A percentile compares a stretch with the other conserved stretches of the same genome.
Conservation (phyloP, 2,113 vertebrate species). For the Chunga burmeisteri region DNA sequence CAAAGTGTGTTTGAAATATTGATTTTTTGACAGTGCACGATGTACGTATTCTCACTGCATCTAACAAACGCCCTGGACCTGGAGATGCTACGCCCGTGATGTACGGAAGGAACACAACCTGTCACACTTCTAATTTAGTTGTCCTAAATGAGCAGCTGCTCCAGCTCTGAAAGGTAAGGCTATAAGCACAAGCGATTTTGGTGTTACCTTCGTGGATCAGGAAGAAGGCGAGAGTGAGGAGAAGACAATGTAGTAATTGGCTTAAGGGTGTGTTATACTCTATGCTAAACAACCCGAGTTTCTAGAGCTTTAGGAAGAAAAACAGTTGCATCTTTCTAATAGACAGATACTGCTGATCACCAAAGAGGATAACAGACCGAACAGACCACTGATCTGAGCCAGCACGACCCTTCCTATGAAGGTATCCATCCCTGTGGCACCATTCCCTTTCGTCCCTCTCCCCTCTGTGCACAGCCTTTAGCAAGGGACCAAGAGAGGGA, state of each 20-base stretch:
- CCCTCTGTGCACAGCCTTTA: neutral
- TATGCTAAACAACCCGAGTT: fast-evolving
- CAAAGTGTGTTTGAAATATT: fast-evolving
- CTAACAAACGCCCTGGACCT: too few species aligned
- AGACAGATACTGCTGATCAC: neutral
- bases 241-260: fast-evolving
- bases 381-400: neutral
- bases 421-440: neutral
- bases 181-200: fast-evolving
- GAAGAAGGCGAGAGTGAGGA: neutral
- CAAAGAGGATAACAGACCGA: neutral
- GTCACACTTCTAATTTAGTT: fast-evolving
- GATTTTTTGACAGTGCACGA: fast-evolving
- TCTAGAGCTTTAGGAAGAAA: neutral
- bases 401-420: fast-evolving
- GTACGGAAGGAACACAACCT: fast-evolving
- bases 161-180: neutral
- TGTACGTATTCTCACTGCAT: fast-evolving
- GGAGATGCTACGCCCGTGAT: neutral
- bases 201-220: fast-evolving
- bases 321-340: neutral
- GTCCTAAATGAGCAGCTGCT: neutral
- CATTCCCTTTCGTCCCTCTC: neutral
- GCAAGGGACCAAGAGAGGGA: neutral
- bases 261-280: neutral